Evolutionary conservation across 2,797 vertebrate species (phyloP).

Genomic region (Nannoperca obscura): DNA sequence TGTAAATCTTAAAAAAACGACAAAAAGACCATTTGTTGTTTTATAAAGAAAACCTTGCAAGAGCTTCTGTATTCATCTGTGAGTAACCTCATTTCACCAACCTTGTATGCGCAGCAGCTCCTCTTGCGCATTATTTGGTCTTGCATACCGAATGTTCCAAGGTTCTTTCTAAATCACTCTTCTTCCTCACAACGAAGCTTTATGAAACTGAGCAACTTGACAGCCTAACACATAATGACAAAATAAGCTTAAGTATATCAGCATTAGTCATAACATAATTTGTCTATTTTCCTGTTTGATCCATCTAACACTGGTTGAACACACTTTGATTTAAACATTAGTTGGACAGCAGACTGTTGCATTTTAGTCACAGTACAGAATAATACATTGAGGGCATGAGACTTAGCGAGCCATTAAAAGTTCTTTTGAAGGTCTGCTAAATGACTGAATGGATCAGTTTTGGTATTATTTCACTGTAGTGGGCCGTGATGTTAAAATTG

Average conservation of each 20-base stretch:
- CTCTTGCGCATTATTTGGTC: conserved; percentile 25
- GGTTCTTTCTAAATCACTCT: conserved; percentile 48
- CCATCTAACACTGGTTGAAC: conserved; percentile 20
- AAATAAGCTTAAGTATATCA: conserved; percentile 41
- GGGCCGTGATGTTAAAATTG: conserved; percentile 7
- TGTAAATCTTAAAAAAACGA: conserved; percentile 17
- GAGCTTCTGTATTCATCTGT: conserved; percentile 28
- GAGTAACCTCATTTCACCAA: conserved; percentile 39
- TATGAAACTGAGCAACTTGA: conserved; percentile 43
- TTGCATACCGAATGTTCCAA: conserved; percentile 35
- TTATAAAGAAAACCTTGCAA: conserved; percentile 34
- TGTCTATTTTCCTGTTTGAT: conserved; percentile 20
- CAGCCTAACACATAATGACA: conserved; percentile 36
- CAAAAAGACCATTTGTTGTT: conserved; percentile 20
- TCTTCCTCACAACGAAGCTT: conserved; percentile 30
- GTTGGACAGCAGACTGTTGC: background rate
- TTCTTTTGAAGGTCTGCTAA: conserved; percentile 28
- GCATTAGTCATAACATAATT: conserved; percentile 43
- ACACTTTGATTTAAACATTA: conserved; percentile 16
- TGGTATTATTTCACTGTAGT: background rate
- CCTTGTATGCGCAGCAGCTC: conserved; percentile 19
- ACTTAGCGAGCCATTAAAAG: background rate
- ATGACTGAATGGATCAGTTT: conserved; percentile 13
- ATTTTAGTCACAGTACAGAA: conserved; percentile 5
- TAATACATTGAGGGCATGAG: background rate